Conservation (phyloP, 1,140 invertebrate species). For the Harlomillsia oculata region DNA sequence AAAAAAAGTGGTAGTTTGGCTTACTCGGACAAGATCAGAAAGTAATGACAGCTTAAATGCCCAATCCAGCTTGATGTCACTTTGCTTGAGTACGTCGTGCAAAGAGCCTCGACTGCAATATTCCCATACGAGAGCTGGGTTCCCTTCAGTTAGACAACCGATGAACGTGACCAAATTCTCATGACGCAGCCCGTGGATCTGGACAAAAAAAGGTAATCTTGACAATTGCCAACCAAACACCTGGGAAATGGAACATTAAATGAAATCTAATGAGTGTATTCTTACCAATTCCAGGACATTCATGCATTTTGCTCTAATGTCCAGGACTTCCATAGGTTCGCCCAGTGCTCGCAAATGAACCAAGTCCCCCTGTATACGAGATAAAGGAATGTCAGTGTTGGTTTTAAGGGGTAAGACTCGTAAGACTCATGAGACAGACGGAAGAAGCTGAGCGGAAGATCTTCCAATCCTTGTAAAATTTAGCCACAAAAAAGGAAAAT, state of each 20-base stretch:
- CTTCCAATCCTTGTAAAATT: no score
- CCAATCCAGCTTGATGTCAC: conserved; percentile 90
- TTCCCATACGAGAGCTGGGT: conserved; percentile 68
- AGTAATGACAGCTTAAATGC: conserved; percentile 83
- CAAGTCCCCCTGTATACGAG: conserved; percentile 62
- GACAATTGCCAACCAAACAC: no score
- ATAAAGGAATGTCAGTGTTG: neutral
- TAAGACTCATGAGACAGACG: neutral
- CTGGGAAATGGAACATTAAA: neutral
- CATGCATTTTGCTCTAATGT: conserved; percentile 66
- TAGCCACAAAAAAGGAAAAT: no score
- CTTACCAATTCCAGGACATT: conserved; percentile 66
- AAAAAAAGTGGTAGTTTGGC: no score
- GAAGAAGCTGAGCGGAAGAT: neutral
- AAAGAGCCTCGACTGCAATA: conserved; percentile 72
- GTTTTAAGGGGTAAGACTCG: neutral
- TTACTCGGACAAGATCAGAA: conserved; percentile 72
- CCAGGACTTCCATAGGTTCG: conserved; percentile 44
- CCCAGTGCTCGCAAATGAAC: conserved; percentile 67
- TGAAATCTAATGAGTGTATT: neutral
- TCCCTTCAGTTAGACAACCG: conserved; percentile 61
- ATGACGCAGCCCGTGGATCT: conserved; percentile 68
- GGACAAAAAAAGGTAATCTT: no score
- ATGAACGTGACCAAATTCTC: conserved; percentile 80
- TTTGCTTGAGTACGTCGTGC: conserved; percentile 80